Conservation (phyloP, 2,888 invertebrate species). For the Eilema depressum region DNA sequence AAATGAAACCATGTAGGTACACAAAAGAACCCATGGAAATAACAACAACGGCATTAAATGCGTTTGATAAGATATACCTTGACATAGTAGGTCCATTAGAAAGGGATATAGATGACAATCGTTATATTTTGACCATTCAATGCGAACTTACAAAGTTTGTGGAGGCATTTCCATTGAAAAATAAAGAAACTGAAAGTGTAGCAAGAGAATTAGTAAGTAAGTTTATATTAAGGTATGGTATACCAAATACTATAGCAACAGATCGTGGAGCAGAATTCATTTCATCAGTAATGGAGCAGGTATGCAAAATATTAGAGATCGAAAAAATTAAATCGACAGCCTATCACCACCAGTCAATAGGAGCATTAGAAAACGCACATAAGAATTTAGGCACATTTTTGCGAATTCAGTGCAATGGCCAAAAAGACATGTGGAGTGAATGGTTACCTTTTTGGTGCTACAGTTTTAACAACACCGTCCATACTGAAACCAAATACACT, state of each 20-base stretch:
- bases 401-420: too few species aligned
- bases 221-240: slow-evolving; percentile 21
- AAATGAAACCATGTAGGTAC: slow-evolving; percentile 7
- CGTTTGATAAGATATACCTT: slow-evolving; percentile 20
- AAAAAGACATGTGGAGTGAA: too few species aligned
- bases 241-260: slow-evolving; percentile 17
- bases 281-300: slow-evolving; percentile 23
- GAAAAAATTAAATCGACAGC: too few species aligned
- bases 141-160: slow-evolving; percentile 23
- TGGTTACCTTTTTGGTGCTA: too few species aligned
- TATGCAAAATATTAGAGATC: too few species aligned
- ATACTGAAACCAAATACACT: too few species aligned
- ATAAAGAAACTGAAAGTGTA: slow-evolving; percentile 19
- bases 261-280: slow-evolving; percentile 25
- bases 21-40: slow-evolving; percentile 21
- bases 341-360: too few species aligned
- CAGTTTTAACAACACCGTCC: too few species aligned
- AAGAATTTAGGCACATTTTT: too few species aligned
- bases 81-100: slow-evolving; percentile 25
- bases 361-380: too few species aligned
- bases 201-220: slow-evolving; percentile 25
- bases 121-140: slow-evolving; percentile 22
- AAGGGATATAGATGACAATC: slow-evolving; percentile 10
- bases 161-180: slow-evolving; percentile 12
- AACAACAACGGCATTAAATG: slow-evolving; percentile 17